A percentile compares a stretch with the other conserved stretches of the same genome.
Conservation (phyloP, 1,140 invertebrate species). For the Pseudomyrmex cubaensis region DNA sequence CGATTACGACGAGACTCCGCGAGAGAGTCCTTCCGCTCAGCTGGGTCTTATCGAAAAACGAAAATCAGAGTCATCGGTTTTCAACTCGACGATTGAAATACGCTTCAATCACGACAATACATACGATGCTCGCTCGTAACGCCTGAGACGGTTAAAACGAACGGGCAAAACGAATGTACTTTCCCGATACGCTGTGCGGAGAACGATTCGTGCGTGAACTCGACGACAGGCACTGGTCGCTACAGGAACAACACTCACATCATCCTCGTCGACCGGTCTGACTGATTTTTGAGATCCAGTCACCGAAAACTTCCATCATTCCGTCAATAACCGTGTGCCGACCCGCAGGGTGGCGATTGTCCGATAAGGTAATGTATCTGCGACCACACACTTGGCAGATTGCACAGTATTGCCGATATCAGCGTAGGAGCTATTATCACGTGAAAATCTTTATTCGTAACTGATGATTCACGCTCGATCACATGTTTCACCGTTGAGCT, state of each 20-base stretch:
- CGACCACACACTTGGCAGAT: background rate
- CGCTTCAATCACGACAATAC: background rate
- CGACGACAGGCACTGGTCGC: conserved; percentile 76
- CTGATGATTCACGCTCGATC: background rate
- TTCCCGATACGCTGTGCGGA: conserved; percentile 64
- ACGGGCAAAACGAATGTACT: conserved; percentile 78
- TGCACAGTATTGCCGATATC: background rate
- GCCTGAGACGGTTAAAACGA: conserved; percentile 21
- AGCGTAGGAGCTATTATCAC: background rate
- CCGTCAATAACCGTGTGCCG: conserved; percentile 85
- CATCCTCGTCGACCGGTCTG: conserved; percentile 76
- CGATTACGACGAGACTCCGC: no score
- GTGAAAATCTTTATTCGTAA: background rate
- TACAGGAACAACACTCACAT: conserved; percentile 65
- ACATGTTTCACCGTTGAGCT: background rate
- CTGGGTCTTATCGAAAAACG: no score
- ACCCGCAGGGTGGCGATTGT: conserved; percentile 85
- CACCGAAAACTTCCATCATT: conserved; percentile 85
- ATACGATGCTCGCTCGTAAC: conserved; percentile 56
- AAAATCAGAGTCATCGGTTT: no score
- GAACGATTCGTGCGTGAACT: conserved; percentile 72
- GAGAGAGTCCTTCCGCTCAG: no score
- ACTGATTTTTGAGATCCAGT: conserved; percentile 85
- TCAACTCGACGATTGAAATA: background rate
- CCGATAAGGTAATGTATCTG: conserved; percentile 80